Conservation (phyloP, 2,797 vertebrate species). For the Nannoperca obscura region DNA sequence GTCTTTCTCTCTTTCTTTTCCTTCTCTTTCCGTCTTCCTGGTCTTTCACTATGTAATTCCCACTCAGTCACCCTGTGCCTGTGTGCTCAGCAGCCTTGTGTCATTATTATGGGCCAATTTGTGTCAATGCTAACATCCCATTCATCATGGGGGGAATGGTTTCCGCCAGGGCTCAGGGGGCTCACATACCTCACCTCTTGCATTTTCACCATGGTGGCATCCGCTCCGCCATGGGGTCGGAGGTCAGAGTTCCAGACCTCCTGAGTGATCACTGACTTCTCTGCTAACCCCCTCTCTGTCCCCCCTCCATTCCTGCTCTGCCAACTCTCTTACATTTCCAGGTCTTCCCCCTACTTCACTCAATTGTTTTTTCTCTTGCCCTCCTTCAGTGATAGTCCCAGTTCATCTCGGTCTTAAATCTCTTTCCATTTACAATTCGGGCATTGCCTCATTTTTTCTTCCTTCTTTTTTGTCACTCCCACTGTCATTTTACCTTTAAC, state of each 20-base stretch:
- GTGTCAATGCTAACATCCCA: slow-evolving; percentile 86
- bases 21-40: slow-evolving; percentile 18
- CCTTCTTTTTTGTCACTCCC: neutral
- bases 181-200: slow-evolving; percentile 79
- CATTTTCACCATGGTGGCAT: slow-evolving; percentile 86
- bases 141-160: slow-evolving; percentile 85
- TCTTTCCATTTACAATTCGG: neutral
- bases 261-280: slow-evolving; percentile 82
- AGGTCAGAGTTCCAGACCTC: slow-evolving; percentile 86
- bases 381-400: neutral
- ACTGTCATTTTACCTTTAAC: slow-evolving; percentile 1
- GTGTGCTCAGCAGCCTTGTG: slow-evolving; percentile 81
- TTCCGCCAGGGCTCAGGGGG: slow-evolving; percentile 74
- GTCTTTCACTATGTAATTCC: slow-evolving; percentile 63
- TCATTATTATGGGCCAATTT: slow-evolving; percentile 84
- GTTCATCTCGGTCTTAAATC: neutral
- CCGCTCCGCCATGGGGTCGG: slow-evolving; percentile 80
- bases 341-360: slow-evolving; percentile 23
- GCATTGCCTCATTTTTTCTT: slow-evolving; percentile 1
- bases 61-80: slow-evolving; percentile 68
- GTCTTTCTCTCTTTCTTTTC: slow-evolving; percentile 26
- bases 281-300: slow-evolving; percentile 49
- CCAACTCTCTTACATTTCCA: slow-evolving; percentile 44
- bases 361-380: slow-evolving; percentile 1
- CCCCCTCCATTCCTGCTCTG: slow-evolving; percentile 31